Base-by-base conservation (phyloP, 2,113 vertebrate genomes). In the Stigmatopora argus region DNA sequence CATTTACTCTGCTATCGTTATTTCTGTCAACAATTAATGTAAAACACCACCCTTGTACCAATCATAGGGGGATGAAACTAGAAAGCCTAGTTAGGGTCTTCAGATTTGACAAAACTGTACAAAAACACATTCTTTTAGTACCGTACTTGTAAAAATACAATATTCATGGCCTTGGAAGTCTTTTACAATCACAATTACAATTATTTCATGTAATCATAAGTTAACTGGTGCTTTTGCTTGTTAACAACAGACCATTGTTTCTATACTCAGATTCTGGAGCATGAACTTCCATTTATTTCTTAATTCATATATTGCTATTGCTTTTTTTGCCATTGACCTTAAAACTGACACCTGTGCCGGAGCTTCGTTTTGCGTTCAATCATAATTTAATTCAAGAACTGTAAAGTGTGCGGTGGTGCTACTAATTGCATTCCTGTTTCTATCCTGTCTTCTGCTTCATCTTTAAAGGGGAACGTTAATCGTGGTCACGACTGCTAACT, bases 1-100 rank as follows among this genome's bases (percentile, higher is more conserved):
- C 63, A 78, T 64, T 81, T 83, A 81, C 51, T 64, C 17, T 31
- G 1, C n/a, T 17, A 6, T 45, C 45, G 48, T 71, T 48, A 55
- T 61, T 18, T 17, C 41, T 53, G 65, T 63, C 65, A 52, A 74
- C 15, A 26, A 64, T 47, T 38, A 8, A 63, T 62, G 71, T 80
- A 59, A 74, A 79, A 41, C 65, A 34, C 51, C 8, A 26, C 51
- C 62, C 0, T 35, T 70, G 60, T 41, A 52, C 60, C 62, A 61
- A 7, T 34, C 56, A 21, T 64, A 46, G 62, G 19, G 11, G 3
- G 31, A 62, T 15, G 10, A 11, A 35, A 11, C 44, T 0, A n/a
- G 15, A 21, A 15, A 47, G 26, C 18, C 11, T 58, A 44, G 59
- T 21, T 5, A 7, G 38, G 8, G 13, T 7, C 15, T n/a, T 9